phyloP scores from a whole-genome alignment of 1,140 invertebrate species.

The Nebria ingens region DNA sequence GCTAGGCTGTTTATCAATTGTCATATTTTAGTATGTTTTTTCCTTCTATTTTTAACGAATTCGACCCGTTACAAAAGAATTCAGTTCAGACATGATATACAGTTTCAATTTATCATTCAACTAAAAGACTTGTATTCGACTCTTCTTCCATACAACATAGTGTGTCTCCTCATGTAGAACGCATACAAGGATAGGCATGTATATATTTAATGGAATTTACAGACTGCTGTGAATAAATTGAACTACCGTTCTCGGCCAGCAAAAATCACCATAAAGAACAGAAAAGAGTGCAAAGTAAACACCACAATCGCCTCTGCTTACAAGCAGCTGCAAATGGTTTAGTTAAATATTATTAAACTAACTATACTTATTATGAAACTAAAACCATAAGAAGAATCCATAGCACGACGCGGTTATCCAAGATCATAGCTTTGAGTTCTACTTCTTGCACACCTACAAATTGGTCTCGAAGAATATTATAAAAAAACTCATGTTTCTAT shows the following conservation, averaged over 20 bases:
- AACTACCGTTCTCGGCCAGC: background rate
- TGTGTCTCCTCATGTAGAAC: background rate
- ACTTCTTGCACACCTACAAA: no score
- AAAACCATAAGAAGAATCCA: no score
- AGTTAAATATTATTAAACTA: no score
- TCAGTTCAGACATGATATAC: background rate
- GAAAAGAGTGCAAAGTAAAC: no score
- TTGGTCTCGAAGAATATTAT: no score
- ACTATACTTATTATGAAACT: no score
- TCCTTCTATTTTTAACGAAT: background rate
- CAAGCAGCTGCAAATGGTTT: no score
- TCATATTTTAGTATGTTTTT: constrained; percentile 9
- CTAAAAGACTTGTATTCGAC: background rate
- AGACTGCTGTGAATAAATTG: background rate
- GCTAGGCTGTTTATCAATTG: background rate
- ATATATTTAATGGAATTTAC: constrained; percentile 1
- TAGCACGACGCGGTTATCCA: no score
- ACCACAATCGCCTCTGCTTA: no score
- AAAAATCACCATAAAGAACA: background rate
- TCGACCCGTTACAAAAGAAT: background rate
- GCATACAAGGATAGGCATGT: background rate
- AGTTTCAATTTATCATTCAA: constrained; percentile 2
- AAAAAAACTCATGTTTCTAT: no score
- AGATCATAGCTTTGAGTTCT: no score
- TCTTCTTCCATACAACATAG: background rate